phyloP scores from a whole-genome alignment of 2,888 invertebrate species.

The Hylaea fasciaria region DNA sequence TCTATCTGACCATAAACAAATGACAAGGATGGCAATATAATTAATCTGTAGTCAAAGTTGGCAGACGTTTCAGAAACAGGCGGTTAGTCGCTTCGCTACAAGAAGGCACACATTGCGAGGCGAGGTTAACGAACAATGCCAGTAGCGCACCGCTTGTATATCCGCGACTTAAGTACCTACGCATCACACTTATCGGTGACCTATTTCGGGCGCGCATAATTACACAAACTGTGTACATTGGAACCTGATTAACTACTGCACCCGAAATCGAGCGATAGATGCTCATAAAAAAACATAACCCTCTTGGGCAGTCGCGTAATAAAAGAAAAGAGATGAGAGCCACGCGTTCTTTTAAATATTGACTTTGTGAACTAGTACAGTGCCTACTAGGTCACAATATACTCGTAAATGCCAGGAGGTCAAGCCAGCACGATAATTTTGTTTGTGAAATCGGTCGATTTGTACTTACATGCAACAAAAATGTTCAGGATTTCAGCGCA shows the following conservation, averaged over 20 bases:
- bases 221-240: constrained; percentile 51
- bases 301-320: no score
- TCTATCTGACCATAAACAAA: no score
- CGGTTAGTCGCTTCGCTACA: constrained; percentile 24
- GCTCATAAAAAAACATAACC: constrained; percentile 18
- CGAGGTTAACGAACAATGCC: constrained; percentile 37
- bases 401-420: no score
- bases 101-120: constrained; percentile 30
- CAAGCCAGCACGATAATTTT: not conserved
- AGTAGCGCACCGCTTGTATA: constrained; percentile 41
- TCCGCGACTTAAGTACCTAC: constrained; percentile 40
- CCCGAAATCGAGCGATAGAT: constrained; percentile 29
- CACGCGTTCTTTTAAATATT: no score
- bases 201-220: constrained; percentile 63
- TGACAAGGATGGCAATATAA: no score
- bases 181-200: constrained; percentile 62
- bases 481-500: constrained; percentile 25
- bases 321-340: no score
- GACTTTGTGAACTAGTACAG: no score
- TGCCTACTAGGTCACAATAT: no score
- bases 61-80: no score
- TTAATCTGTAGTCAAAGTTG: no score
- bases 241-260: constrained; percentile 48
- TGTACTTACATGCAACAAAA: constrained; percentile 21
- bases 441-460: not conserved